A percentile compares a stretch with the other conserved stretches of the same genome.
Conservation (phyloP, 92 coral and sea anemone genomes). For the Epizoanthus scotinus region DNA sequence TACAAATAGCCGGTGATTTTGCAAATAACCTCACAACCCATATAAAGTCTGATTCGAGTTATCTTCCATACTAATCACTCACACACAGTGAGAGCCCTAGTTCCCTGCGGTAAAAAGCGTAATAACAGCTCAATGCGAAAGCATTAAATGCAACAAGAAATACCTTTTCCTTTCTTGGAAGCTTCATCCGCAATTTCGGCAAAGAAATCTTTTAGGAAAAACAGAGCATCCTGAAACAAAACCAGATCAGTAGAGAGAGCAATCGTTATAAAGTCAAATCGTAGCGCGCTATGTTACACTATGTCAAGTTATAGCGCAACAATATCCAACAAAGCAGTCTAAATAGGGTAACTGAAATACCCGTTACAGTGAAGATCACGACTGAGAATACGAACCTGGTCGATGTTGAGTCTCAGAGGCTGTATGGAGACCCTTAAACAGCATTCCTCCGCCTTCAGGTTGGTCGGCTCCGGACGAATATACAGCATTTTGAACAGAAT, state of each 20-base stretch:
- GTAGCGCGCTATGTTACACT: too few relatives aligned
- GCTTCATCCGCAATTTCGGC: constrained; percentile 85
- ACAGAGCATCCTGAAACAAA: constrained; percentile 67
- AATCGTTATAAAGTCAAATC: not conserved
- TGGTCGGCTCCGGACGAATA: constrained; percentile 83
- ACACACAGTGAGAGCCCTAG: too few relatives aligned
- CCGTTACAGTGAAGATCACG: too few relatives aligned
- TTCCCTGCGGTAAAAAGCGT: too few relatives aligned
- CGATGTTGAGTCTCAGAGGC: constrained; percentile 94
- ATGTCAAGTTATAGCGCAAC: too few relatives aligned
- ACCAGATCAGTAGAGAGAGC: not conserved
- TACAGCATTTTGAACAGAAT: constrained; percentile 83
- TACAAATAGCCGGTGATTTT: too few relatives aligned
- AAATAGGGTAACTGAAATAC: too few relatives aligned
- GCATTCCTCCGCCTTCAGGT: constrained; percentile 80
- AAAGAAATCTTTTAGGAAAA: constrained; percentile 84
- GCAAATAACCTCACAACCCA: too few relatives aligned
- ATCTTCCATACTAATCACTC: too few relatives aligned
- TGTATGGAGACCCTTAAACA: constrained; percentile 88
- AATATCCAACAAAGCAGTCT: too few relatives aligned
- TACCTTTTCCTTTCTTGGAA: constrained; percentile 85
- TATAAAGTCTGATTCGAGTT: too few relatives aligned
- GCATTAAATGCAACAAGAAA: not conserved
- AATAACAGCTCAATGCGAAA: too few relatives aligned
- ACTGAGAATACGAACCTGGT: constrained; percentile 66